These are phyloP conservation scores for Graptemys geographica DNA, from an alignment of 2,797 vertebrate genomes.

Conservation along the genomic window DNA sequence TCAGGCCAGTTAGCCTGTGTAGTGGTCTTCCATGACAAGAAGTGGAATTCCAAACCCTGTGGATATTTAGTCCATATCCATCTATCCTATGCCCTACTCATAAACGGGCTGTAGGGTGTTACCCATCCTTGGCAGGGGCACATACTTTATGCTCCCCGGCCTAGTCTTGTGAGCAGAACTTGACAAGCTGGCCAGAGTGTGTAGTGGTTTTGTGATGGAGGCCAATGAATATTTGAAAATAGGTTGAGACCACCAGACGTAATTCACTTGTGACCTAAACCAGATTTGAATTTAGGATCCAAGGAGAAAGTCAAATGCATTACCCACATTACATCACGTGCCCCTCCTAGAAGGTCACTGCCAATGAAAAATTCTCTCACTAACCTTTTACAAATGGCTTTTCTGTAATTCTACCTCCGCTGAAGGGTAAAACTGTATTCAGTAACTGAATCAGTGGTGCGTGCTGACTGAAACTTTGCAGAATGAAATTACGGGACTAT, in stretches of 20 bases:
- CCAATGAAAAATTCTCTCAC: conserved; percentile 58
- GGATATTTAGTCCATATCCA: background rate
- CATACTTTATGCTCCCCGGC: background rate
- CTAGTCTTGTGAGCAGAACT: background rate
- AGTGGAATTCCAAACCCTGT: background rate
- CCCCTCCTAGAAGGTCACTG: conserved; percentile 31
- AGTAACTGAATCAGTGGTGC: conserved; percentile 67
- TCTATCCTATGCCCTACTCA: background rate
- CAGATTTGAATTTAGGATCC: conserved; percentile 35
- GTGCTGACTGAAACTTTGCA: conserved; percentile 46
- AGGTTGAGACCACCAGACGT: conserved; percentile 9
- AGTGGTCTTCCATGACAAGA: background rate
- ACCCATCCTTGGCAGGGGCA: background rate
- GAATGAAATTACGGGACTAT: conserved; percentile 29
- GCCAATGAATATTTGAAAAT: background rate
- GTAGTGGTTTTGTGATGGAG: conserved; percentile 1
- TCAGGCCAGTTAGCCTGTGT: background rate
- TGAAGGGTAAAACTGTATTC: conserved; percentile 56
- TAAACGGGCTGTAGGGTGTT: background rate
- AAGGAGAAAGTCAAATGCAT: conserved; percentile 30
- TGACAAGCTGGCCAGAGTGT: conserved; percentile 46
- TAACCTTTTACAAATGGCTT: conserved; percentile 70
- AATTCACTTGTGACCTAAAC: background rate
- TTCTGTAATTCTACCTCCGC: conserved; percentile 52
- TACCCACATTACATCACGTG: background rate